Conservation (phyloP, 2,888 invertebrate species). For the Heliconius aoede region DNA sequence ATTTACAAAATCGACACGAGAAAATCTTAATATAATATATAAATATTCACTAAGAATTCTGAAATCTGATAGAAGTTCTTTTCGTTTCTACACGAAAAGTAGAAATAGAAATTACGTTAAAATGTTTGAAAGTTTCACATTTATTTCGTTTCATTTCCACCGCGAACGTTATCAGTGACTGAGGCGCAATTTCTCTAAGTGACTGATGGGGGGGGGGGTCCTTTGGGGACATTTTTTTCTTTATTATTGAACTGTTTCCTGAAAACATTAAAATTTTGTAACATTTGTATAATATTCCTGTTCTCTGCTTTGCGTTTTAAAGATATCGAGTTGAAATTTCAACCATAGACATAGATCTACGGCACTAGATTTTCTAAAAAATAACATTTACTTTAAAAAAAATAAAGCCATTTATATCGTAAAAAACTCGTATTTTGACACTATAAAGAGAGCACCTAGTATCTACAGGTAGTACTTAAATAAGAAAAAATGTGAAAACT, state of each 20-base stretch:
- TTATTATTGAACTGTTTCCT: conserved; percentile 3
- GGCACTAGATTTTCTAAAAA: no score
- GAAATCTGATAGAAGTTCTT: background rate
- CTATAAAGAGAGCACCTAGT: no score
- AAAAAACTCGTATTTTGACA: no score
- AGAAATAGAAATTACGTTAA: background rate
- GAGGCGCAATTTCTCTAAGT: conserved; percentile 34
- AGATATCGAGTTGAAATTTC: no score
- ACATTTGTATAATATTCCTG: background rate
- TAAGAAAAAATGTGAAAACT: no score
- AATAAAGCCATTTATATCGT: no score
- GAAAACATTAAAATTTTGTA: background rate
- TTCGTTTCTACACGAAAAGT: no score
- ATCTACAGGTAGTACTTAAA: no score
- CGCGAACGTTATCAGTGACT: background rate
- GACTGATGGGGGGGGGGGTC: conserved; percentile 28
- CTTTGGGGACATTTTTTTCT: conserved; percentile 13
- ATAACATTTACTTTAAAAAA: no score
- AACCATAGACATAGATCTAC: no score
- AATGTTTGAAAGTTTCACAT: background rate
- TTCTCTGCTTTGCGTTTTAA: background rate
- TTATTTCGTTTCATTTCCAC: conserved; percentile 4
- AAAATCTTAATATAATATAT: background rate
- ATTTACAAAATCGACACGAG: no score
- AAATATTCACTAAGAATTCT: background rate